A percentile compares a stretch with the other conserved stretches of the same genome.
These are phyloP conservation scores for Hedya salicella DNA, from an alignment of 2,888 invertebrate species.

Conservation along the genomic window DNA sequence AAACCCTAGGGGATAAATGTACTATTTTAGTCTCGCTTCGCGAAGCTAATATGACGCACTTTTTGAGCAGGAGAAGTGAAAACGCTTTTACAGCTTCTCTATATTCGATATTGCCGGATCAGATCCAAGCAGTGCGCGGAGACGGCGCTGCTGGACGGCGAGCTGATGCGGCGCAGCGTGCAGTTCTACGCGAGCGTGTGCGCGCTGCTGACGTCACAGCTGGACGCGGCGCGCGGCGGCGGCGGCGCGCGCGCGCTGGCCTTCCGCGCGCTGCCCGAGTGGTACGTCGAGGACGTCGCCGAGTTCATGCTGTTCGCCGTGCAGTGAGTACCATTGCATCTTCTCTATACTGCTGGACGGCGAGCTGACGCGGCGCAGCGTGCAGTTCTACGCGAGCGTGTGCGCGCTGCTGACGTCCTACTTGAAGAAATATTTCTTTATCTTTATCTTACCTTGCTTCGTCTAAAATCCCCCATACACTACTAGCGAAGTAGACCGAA, in stretches of 20 bases:
- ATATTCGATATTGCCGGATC: too few relatives aligned
- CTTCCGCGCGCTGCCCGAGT: conserved; percentile 97
- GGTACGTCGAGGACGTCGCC: conserved; percentile 98
- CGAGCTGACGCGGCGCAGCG: conserved; percentile 90
- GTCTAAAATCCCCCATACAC: too few relatives aligned
- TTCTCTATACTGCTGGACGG: conserved; percentile 90
- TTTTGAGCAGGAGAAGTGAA: too few relatives aligned
- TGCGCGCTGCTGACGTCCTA: conserved; percentile 91
- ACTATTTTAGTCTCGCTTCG: too few relatives aligned
- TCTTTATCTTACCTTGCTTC: too few relatives aligned
- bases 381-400: conserved; percentile 95
- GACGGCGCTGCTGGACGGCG: conserved; percentile 93
- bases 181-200: conserved; percentile 95
- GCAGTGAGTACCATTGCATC: conserved; percentile 88
- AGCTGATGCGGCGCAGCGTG: conserved; percentile 91
- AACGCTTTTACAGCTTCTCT: too few relatives aligned
- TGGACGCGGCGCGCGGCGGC: conserved; percentile 86
- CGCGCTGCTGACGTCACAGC: conserved; percentile 89
- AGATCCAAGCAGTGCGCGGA: conserved; percentile 97
- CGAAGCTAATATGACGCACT: too few relatives aligned
- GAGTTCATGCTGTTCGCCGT: conserved; percentile 97
- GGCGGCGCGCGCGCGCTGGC: conserved; percentile 79
- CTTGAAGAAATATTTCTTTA: too few relatives aligned
- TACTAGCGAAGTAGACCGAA: too few relatives aligned
- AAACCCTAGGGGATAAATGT: too few relatives aligned